A percentile compares a stretch with the other conserved stretches of the same genome.
Evolutionary conservation across 2,797 vertebrate species (phyloP).

Genomic region (Halcyon leucocephala): DNA sequence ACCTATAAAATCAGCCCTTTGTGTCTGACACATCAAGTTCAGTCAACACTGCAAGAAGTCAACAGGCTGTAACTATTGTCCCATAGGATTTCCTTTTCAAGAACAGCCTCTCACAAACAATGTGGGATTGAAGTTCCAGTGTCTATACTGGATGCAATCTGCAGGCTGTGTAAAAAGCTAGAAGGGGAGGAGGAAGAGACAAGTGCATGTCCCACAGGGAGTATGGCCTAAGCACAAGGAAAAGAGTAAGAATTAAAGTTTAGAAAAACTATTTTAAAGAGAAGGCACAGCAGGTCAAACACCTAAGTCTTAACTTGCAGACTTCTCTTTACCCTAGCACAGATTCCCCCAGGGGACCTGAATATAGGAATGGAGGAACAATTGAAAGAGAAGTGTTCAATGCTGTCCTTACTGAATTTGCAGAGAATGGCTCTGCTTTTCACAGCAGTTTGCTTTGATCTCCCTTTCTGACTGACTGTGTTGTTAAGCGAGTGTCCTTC

Average conservation of each 20-base stretch:
- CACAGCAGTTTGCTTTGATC: not conserved
- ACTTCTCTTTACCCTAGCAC: not conserved
- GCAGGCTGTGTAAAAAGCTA: not conserved
- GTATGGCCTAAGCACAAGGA: not conserved
- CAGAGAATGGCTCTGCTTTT: not conserved
- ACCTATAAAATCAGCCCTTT: not conserved
- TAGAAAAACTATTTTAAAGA: not conserved
- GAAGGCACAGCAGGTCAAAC: not conserved
- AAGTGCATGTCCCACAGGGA: not conserved
- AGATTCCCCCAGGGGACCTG: not conserved
- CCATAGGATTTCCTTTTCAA: not conserved
- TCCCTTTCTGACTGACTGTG: not conserved
- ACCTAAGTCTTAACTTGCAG: not conserved
- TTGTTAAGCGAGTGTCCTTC: not conserved
- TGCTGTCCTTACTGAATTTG: not conserved
- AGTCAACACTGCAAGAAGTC: not conserved
- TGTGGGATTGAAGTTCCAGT: not conserved
- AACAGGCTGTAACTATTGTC: not conserved
- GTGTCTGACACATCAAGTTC: not conserved
- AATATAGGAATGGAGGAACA: not conserved
- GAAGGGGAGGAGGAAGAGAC: not conserved
- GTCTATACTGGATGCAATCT: not conserved
- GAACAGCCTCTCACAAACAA: not conserved
- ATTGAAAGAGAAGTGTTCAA: not conserved
- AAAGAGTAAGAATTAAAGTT: not conserved